Evolutionary conservation across 1,140 invertebrate species (phyloP).

Genomic region (Teleogryllus occipitalis): DNA sequence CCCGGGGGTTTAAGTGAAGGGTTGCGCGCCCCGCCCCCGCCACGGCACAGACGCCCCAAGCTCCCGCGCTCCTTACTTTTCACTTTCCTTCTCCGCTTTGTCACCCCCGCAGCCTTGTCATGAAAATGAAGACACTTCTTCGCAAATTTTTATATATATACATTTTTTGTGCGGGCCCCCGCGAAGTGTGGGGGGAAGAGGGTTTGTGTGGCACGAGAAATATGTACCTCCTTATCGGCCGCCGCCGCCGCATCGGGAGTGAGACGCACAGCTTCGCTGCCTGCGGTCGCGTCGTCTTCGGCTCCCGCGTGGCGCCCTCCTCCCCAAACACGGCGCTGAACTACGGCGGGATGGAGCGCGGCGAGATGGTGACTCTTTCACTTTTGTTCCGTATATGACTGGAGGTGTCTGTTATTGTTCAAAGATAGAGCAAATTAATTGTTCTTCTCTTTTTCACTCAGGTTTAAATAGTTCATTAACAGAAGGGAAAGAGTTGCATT

Average conservation of each 20-base stretch:
- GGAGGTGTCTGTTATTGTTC: too few species aligned
- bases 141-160: slow-evolving; percentile 2
- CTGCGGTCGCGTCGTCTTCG: neutral
- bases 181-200: neutral
- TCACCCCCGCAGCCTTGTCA: neutral
- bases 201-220: neutral
- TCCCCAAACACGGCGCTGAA: too few species aligned
- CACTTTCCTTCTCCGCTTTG: neutral
- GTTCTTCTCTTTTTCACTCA: too few species aligned
- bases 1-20: neutral
- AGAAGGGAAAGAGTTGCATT: too few species aligned
- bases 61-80: neutral
- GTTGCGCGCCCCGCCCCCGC: neutral
- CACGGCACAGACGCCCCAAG: neutral
- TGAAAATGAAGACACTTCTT: slow-evolving; percentile 1
- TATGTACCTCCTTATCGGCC: neutral
- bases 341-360: too few species aligned
- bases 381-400: too few species aligned
- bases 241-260: neutral
- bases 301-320: neutral
- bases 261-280: neutral
- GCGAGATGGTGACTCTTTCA: too few species aligned
- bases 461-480: too few species aligned
- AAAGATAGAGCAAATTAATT: too few species aligned
- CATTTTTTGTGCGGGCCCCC: neutral